Conservation (phyloP, 1,140 invertebrate species). For the Anoplophora glabripennis region DNA sequence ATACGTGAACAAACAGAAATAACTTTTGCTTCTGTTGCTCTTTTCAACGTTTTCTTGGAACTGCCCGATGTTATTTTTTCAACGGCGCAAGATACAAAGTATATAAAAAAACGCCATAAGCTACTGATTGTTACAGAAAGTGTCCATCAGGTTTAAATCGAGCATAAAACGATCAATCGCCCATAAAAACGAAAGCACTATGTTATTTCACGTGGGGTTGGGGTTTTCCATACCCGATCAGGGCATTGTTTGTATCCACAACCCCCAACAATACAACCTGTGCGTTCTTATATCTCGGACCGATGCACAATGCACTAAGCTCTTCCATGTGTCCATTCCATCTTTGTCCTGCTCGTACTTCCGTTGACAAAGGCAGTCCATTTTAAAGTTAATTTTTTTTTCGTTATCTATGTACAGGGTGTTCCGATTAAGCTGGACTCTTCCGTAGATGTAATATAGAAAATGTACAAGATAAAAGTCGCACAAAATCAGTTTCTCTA, state of each 20-base stretch:
- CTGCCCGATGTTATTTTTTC: conserved; percentile 7
- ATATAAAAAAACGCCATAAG: conserved; percentile 11
- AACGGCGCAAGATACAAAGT: conserved; percentile 10
- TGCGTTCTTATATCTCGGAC: conserved; percentile 1
- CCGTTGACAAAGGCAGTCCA: too few species aligned
- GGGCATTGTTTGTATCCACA: background rate
- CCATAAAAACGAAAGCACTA: conserved; percentile 17
- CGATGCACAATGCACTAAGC: conserved; percentile 6
- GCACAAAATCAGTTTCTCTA: too few species aligned
- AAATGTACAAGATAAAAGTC: too few species aligned
- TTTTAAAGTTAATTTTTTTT: too few species aligned
- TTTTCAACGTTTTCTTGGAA: too few species aligned
- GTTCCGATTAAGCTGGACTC: too few species aligned
- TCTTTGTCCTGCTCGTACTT: too few species aligned
- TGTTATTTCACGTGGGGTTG: conserved; percentile 22
- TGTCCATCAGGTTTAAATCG: conserved; percentile 22
- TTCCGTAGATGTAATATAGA: too few species aligned
- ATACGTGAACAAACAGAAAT: background rate
- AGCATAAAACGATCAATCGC: conserved; percentile 17
- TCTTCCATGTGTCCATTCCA: background rate
- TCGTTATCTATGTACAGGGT: too few species aligned
- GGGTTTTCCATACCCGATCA: conserved; percentile 5
- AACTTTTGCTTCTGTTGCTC: background rate
- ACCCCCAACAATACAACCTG: conserved; percentile 18
- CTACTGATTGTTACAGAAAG: conserved; percentile 19